Conservation (phyloP, 2,797 vertebrate species). For the Sciurus vulgaris region DNA sequence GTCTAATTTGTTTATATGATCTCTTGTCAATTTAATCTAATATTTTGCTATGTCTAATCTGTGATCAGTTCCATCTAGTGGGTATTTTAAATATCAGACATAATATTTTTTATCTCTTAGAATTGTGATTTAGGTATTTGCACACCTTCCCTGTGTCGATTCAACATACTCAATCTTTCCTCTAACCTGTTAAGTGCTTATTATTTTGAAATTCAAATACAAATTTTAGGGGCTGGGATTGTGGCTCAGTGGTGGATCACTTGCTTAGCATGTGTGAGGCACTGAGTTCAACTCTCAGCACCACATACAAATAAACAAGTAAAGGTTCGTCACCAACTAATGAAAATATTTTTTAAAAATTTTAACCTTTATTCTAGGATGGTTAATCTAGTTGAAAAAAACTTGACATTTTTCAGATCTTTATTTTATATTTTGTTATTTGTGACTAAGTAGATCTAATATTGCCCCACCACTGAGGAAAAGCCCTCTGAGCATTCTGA, state of each 20-base stretch:
- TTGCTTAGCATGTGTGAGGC: no score
- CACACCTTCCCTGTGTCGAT: neutral
- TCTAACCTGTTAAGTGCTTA: neutral
- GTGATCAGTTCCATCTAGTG: neutral
- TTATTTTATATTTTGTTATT: neutral
- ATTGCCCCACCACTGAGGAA: neutral
- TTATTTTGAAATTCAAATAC: neutral
- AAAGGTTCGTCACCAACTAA: no score
- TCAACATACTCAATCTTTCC: neutral
- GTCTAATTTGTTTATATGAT: neutral
- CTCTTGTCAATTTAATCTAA: neutral
- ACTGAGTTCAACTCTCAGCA: no score
- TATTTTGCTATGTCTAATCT: neutral
- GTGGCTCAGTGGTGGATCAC: no score
- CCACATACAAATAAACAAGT: no score
- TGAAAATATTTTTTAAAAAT: neutral
- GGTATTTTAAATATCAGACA: slow-evolving; percentile 15
- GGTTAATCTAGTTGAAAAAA: slow-evolving; percentile 9
- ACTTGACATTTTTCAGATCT: neutral
- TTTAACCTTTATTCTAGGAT: slow-evolving; percentile 12
- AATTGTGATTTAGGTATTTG: neutral
- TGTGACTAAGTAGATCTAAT: neutral
- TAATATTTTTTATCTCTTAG: neutral
- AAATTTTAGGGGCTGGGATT: no score
- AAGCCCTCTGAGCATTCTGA: neutral